These are phyloP conservation scores for Nasua narica DNA, from an alignment of 2,797 vertebrate genomes.

Conservation along the genomic window DNA sequence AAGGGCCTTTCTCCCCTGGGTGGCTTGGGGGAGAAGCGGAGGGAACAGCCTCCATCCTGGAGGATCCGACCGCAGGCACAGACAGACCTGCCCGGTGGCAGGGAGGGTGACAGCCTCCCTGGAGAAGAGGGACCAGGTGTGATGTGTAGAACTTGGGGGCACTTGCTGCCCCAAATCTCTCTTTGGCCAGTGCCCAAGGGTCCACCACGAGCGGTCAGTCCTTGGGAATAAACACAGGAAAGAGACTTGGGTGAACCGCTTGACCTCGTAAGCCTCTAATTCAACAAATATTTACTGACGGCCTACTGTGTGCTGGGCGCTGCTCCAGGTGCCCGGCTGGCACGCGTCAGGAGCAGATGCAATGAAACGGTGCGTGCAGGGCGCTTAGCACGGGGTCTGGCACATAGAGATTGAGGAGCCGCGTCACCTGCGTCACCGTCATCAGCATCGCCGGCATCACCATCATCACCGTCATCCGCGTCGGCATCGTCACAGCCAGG, in stretches of 20 bases:
- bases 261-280: neutral
- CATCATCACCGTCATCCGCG: neutral
- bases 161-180: accelerated
- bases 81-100: neutral
- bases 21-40: neutral
- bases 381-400: neutral
- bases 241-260: accelerated
- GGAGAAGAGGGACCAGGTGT: neutral
- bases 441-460: neutral
- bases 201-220: accelerated
- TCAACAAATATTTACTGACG: neutral
- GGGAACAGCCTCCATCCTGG: neutral
- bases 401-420: neutral
- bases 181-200: accelerated
- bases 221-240: accelerated
- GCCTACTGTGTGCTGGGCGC: neutral
- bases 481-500: accelerated
- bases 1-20: conserved; percentile 71
- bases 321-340: neutral
- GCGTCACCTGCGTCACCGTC: accelerated
- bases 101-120: neutral
- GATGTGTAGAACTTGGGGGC: accelerated
- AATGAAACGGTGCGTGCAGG: accelerated
- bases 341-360: neutral
- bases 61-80: neutral